Conservation (phyloP, 1,140 invertebrate genomes). For the Antheraea pernyi region DNA sequence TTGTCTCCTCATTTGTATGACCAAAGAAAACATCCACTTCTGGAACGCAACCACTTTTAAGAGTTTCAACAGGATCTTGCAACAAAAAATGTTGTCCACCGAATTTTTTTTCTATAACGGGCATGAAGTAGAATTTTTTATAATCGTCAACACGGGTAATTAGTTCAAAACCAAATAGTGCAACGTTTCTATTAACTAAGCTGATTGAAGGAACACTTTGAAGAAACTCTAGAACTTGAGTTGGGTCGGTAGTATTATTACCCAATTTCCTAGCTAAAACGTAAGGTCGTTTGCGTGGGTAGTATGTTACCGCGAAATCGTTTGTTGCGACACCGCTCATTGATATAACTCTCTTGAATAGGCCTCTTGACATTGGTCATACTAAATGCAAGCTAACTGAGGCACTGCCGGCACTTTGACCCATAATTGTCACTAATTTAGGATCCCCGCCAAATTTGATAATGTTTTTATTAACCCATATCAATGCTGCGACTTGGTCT, state of each 20-base stretch:
- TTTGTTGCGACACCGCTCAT: constrained; percentile 46
- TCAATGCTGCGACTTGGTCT: constrained; percentile 55
- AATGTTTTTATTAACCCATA: constrained; percentile 59
- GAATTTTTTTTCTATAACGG: constrained; percentile 58
- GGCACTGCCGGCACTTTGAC: constrained; percentile 83
- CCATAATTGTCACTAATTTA: constrained; percentile 86
- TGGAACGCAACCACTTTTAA: constrained; percentile 61
- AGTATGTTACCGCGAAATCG: constrained; percentile 34
- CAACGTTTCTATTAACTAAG: constrained; percentile 47
- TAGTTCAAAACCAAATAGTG: too few species aligned
- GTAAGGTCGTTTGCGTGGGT: constrained; percentile 37
- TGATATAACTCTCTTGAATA: constrained; percentile 43
- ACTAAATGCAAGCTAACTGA: constrained; percentile 34
- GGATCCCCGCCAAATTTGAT: constrained; percentile 86
- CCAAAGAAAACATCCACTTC: constrained; percentile 81
- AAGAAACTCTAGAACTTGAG: constrained; percentile 68
- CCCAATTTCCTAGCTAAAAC: constrained; percentile 38
- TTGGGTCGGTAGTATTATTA: constrained; percentile 33
- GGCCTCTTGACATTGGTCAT: constrained; percentile 67
- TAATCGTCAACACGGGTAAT: constrained; percentile 10
- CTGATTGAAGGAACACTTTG: constrained; percentile 60
- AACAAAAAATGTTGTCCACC: constrained; percentile 47
- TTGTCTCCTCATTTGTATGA: constrained; percentile 76
- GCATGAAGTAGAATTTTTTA: constrained; percentile 35
- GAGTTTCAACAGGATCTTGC: constrained; percentile 40